Base-by-base conservation (phyloP, 2,113 vertebrate genomes). In the Chloropsis hardwickii region DNA sequence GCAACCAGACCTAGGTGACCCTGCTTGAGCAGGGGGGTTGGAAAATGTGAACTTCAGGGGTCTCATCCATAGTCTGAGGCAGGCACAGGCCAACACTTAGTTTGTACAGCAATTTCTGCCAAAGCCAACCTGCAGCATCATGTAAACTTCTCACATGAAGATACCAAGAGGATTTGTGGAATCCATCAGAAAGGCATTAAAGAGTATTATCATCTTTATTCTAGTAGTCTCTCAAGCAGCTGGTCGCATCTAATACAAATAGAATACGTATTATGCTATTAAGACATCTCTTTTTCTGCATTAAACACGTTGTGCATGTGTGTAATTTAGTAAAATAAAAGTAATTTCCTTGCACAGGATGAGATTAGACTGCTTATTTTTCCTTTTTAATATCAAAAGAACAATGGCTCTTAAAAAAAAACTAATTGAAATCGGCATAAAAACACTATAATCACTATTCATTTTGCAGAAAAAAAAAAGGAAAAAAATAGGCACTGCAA, bases 361-460 rank as follows among this genome's bases (percentile, higher is more conserved):
- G 65, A 94, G 50, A 96, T 90, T 90, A 94, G 79, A 66, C 79
- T 73, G 14, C 12, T 79, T 92, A 70, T 72, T 89, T 90, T 90
- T 80, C 60, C 73, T 53, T 96, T 84, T 60, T 81, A 86, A 50
- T 84, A 92, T 61, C 40, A 90, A 47, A 29, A 81, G 82, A 90
- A 85, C 39, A 92, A 87, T 57, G 24, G 11, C 3, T 88, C 6
- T 37, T 86, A 35, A 51, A 79, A 90, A 79, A 90, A 92, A 66
- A 62, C 8, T 42, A 88, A 83, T 44, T 73, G 13, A 92, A 91
- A 84, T 64, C 3, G 24, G 29, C 28, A 70, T 77, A 69, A 81
- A 88, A 65, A 1, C 10, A 19, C 28, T 70, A 58, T 58, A 81
- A 74, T 19, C 37, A 51, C 56, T 78, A 71, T 40, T 88, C 33